These are phyloP conservation scores for Brachionus paranguensis DNA, from an alignment of 1,140 invertebrate genomes.

Conservation along the genomic window DNA sequence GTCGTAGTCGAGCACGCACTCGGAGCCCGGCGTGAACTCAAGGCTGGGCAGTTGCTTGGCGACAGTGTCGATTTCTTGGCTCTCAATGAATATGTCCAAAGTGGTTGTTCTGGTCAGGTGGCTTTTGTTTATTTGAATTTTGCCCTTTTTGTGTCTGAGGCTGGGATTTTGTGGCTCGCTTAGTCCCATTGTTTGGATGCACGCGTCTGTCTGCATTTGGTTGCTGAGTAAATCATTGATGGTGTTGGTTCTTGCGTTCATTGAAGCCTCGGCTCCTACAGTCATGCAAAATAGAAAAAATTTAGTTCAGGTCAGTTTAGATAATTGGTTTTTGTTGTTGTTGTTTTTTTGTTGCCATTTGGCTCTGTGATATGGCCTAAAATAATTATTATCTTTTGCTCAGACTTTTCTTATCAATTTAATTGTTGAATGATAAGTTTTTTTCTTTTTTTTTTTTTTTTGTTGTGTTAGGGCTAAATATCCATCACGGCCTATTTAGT, in stretches of 20 bases:
- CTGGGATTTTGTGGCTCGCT: constrained; percentile 4
- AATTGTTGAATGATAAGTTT: background rate
- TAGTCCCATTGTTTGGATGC: constrained; percentile 33
- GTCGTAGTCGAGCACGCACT: background rate
- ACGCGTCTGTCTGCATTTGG: background rate
- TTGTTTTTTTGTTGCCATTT: background rate
- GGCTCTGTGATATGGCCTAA: background rate
- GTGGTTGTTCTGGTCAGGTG: background rate
- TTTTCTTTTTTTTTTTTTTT: too few relatives aligned
- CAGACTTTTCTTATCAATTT: background rate
- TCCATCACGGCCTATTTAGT: background rate
- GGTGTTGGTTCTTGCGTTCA: background rate
- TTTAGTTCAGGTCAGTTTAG: background rate
- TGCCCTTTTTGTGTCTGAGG: constrained; percentile 12
- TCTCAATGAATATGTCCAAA: background rate
- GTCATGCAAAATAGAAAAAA: background rate
- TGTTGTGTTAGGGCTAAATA: background rate
- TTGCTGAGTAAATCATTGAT: background rate
- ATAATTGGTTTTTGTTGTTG: background rate
- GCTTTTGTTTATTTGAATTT: constrained; percentile 31
- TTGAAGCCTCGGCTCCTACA: background rate
- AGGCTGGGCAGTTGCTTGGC: background rate
- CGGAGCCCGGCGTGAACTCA: background rate
- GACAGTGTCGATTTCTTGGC: background rate
- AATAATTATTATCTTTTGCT: background rate